Conservation (phyloP, 2,888 invertebrate species). For the Unio delphinus region DNA sequence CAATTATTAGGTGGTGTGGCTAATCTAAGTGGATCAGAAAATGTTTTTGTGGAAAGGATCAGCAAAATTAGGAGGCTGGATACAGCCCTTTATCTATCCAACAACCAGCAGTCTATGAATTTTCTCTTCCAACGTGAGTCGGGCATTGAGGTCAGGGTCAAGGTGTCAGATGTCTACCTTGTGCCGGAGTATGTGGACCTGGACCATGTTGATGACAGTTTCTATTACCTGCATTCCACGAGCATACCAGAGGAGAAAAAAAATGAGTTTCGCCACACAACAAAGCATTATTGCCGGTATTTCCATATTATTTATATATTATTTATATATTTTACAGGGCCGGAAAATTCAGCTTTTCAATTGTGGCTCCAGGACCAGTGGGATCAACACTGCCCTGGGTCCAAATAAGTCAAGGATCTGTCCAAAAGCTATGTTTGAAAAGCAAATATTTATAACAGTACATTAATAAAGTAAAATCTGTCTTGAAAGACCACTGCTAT, state of each 20-base stretch:
- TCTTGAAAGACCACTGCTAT: too few relatives aligned
- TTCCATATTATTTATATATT: not conserved
- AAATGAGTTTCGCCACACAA: constrained; percentile 29
- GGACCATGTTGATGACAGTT: constrained; percentile 59
- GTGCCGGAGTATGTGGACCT: constrained; percentile 67
- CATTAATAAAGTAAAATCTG: too few relatives aligned
- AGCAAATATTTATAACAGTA: too few relatives aligned
- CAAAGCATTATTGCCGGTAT: constrained; percentile 64
- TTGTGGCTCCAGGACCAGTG: not conserved
- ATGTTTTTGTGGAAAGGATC: constrained; percentile 66
- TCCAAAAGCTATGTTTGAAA: not conserved
- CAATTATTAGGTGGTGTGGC: too few relatives aligned
- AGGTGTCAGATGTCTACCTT: constrained; percentile 60
- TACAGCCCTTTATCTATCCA: constrained; percentile 58
- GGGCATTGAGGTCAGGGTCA: constrained; percentile 62
- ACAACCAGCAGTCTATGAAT: constrained; percentile 59
- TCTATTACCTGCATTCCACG: constrained; percentile 39
- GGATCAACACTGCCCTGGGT: constrained; percentile 1
- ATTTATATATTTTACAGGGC: not conserved
- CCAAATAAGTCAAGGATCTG: not conserved
- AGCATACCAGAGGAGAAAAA: constrained; percentile 11
- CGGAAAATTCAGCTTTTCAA: not conserved
- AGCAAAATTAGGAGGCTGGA: constrained; percentile 54
- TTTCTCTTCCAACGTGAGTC: constrained; percentile 64
- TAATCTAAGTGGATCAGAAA: constrained; percentile 49